These are phyloP conservation scores for Pangasius macronema DNA, from an alignment of 2,797 vertebrate genomes.

Conservation along the genomic window DNA sequence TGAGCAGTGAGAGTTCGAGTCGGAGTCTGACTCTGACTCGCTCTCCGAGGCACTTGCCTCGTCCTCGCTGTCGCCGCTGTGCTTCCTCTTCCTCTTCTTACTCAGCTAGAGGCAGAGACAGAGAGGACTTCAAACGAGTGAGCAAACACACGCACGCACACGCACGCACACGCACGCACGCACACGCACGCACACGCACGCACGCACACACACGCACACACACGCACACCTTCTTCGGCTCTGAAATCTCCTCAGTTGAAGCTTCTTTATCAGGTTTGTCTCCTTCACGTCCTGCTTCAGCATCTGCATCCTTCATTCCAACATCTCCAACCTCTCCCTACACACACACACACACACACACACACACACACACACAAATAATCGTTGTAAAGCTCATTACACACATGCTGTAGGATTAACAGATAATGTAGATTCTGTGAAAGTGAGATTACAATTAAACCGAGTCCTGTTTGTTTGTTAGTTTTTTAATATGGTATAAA, in stretches of 20 bases:
- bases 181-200: constrained; percentile 6
- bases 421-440: too few species aligned
- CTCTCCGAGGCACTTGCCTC: constrained; percentile 83
- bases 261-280: constrained; percentile 74
- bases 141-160: neutral
- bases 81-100: constrained; percentile 84
- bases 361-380: neutral
- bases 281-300: constrained; percentile 63
- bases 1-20: constrained; percentile 79
- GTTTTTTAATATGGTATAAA: too few species aligned
- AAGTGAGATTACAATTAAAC: too few species aligned
- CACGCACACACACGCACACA: constrained; percentile 54
- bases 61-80: constrained; percentile 85
- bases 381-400: too few species aligned
- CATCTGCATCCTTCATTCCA: constrained; percentile 65
- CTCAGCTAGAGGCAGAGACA: constrained; percentile 65
- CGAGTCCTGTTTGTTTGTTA: too few species aligned
- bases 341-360: neutral
- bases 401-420: neutral
- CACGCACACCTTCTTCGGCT: constrained; percentile 79
- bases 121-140: neutral
- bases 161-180: constrained; percentile 11
- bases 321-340: constrained; percentile 72
- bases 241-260: constrained; percentile 64
- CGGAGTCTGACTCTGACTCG: constrained; percentile 84